Conservation (phyloP, 2,888 invertebrate genomes). For the Notodonta dromedarius region DNA sequence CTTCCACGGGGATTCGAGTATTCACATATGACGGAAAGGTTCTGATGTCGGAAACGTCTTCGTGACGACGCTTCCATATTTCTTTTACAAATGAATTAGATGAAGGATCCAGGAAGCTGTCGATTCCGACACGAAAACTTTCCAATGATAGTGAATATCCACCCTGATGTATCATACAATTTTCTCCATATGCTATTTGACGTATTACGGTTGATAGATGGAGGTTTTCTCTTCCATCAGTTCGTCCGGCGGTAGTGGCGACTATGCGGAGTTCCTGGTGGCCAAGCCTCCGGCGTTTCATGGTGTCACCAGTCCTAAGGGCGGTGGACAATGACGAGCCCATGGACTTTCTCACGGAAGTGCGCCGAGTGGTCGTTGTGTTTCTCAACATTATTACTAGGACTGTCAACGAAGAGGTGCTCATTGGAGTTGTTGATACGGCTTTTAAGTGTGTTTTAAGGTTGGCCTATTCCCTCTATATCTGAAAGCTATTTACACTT, state of each 20-base stretch:
- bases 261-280: slow-evolving; percentile 58
- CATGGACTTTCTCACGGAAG: slow-evolving; percentile 89
- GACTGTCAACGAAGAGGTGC: slow-evolving; percentile 60
- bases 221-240: slow-evolving; percentile 33
- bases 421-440: slow-evolving; percentile 78
- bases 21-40: no score
- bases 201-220: no score
- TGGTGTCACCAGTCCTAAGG: slow-evolving; percentile 84
- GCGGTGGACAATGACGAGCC: slow-evolving; percentile 87
- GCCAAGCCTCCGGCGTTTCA: slow-evolving; percentile 80
- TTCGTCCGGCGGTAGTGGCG: slow-evolving; percentile 59
- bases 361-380: slow-evolving; percentile 88
- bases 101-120: no score
- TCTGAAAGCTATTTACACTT: neutral
- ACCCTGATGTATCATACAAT: no score
- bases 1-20: no score
- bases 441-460: slow-evolving; percentile 71
- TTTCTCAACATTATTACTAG: slow-evolving; percentile 85
- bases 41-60: no score
- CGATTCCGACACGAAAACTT: no score
- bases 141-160: no score
- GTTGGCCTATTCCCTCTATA: slow-evolving; percentile 29
- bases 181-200: no score
- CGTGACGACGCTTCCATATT: no score
- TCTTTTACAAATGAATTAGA: no score